Evolutionary conservation across 2,888 invertebrate species (phyloP), one percentile per base, ranked within the genome.

Genomic region (Elysia crispata): DNA sequence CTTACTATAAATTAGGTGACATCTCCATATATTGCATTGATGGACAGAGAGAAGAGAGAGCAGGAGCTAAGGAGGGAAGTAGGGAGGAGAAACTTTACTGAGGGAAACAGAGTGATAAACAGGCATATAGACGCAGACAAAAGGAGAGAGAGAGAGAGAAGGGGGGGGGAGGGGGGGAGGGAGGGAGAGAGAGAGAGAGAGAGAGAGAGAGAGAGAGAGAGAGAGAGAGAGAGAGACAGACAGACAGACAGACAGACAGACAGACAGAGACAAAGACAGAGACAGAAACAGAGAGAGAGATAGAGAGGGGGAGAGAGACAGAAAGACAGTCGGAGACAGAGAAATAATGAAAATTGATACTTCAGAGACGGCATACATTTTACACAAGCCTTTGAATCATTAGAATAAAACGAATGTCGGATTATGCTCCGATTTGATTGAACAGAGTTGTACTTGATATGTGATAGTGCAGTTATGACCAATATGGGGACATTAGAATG

Each of bases 211-310:
- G 41, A 41, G 41, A 41, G 41, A 41, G 41, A 41, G 41, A 41
- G 41, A 41, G 70, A 41, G 41, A 41, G 70, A 70, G 41, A 70
- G 28, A 70, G n/a, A 70, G 70, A 70, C 11, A 70, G 28, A 31
- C 3, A 70, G 70, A 41, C 28, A 70, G 31, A 70, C 1, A 1
- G 33, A 70, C 11, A 70, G 41, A 20, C 6, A 70, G 33, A 41
- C 5, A 31, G 31, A 31, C 3, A 70, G 41, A 70, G 6, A 70
- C 33, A 70, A 18, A 70, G 33, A 70, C 28, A 41, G 11, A 70
- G 18, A 20, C 15, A 70, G 33, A 70, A 20, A 70, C 1, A 57
- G 13, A 54, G 30, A 54, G 13, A 28, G 1, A 57, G 0, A 28
- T 18, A 18, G 57, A 25, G 28, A 57, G n/a, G n/a, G n/a, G n/a